phyloP scores from a whole-genome alignment of 2,113 vertebrate species.

The Heterotilapia buettikoferi region DNA sequence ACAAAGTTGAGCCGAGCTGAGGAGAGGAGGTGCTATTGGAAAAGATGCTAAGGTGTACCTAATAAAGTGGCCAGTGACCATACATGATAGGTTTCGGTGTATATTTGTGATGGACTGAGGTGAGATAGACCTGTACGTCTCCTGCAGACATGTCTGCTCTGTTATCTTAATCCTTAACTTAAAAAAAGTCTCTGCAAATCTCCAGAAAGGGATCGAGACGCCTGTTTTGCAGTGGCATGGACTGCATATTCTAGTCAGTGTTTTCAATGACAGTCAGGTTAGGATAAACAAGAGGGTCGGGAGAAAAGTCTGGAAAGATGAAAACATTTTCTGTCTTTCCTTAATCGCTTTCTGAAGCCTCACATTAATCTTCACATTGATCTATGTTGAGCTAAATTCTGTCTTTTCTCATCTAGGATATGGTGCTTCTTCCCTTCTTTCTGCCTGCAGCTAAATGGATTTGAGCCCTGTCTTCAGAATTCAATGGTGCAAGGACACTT shows the following conservation, averaged over 20 bases:
- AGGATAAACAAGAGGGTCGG: background rate
- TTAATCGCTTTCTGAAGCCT: background rate
- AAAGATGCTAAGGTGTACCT: background rate
- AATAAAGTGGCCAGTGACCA: background rate
- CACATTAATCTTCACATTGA: background rate
- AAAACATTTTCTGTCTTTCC: background rate
- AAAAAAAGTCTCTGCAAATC: background rate
- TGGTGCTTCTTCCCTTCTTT: fast-evolving
- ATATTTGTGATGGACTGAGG: background rate
- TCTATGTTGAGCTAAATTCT: background rate
- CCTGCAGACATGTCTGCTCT: background rate
- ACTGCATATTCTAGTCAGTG: background rate
- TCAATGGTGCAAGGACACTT: background rate
- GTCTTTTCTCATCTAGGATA: background rate
- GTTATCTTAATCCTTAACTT: background rate
- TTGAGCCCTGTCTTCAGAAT: background rate
- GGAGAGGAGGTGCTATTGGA: background rate
- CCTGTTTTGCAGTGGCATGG: background rate
- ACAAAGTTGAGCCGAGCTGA: no score
- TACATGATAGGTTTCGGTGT: background rate
- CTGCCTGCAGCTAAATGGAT: background rate
- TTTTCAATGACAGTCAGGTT: background rate
- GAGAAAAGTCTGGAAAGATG: background rate
- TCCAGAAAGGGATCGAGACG: fast-evolving
- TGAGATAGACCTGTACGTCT: fast-evolving